Evolutionary conservation across 2,888 invertebrate genomes (phyloP), one percentile per base, ranked within the genome.

Genomic region (Panzeria rudis): DNA sequence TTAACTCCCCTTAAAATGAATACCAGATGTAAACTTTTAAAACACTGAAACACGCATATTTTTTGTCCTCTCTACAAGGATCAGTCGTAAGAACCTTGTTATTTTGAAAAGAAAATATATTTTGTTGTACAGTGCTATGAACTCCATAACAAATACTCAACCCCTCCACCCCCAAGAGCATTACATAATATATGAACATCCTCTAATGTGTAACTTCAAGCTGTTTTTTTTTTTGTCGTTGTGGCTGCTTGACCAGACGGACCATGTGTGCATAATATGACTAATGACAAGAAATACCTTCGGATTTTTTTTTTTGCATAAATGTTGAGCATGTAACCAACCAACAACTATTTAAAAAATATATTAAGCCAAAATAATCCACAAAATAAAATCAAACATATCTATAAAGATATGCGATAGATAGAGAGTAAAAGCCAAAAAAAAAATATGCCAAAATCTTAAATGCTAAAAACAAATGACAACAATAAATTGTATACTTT

Each of bases 401-500:
- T 20, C 11, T 47, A 68, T 32, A 35, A 32, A 20, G 15, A 44
- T 11, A 38, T 59, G 4, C 35, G 35, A 50, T 15, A 75, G 32
- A 66, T 17, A 68, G 35, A 41, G 32, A 54, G 32, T 29, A 80
- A 73, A 73, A 81, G 82, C 75, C 62, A 44, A 72, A 69, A 86
- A 87, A 71, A 62, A 75, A 66, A 86, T 86, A 69, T 61, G 66
- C 56, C 59, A 61, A 69, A 77, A 68, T 56, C 68, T 72, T 75
- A 81, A 78, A 72, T 64, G 32, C 56, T 64, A 38, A 72, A 87
- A 87, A 86, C 80, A 86, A 87, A 86, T 87, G 84, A 86, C 87
- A 87, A 86, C 82, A 87, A 87, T 87, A 87, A 87, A 87, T 87
- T 83, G 76, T 84, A 64, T 56, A 78, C 68, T 73, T 82, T 85